A percentile compares a stretch with the other conserved stretches of the same genome.
These are phyloP conservation scores for Nesogale talazaci DNA, from an alignment of 2,113 vertebrate genomes.

Conservation along the genomic window DNA sequence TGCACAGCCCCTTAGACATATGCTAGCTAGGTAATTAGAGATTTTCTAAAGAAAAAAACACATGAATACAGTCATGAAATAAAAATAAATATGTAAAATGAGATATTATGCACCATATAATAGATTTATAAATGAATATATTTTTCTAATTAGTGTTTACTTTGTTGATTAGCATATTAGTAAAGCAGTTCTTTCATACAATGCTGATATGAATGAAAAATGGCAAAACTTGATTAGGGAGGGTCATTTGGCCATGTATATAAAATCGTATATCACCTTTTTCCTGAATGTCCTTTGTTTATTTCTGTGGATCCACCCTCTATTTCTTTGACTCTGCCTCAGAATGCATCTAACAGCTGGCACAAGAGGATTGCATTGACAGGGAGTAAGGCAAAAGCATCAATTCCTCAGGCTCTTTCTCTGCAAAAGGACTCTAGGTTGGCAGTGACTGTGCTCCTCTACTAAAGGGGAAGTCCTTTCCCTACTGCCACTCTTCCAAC, in stretches of 20 bases:
- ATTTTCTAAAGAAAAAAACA: not conserved
- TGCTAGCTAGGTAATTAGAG: not conserved
- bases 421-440: not conserved
- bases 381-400: not conserved
- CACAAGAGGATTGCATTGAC: not conserved
- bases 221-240: not conserved
- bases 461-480: not conserved
- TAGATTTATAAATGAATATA: not conserved
- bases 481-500: not conserved
- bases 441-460: not conserved
- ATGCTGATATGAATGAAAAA: not conserved
- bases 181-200: not conserved
- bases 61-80: not conserved
- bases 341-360: not conserved
- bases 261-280: not conserved
- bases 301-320: not conserved
- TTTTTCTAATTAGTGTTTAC: not conserved
- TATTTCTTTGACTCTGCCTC: not conserved
- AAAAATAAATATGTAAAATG: not conserved
- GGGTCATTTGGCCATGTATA: not conserved
- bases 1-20: not conserved
- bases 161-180: not conserved
- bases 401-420: not conserved
- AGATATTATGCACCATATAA: not conserved
- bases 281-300: not conserved